Evolutionary conservation across 1,140 invertebrate species (phyloP).

Genomic region (Drosophila malerkotliana): DNA sequence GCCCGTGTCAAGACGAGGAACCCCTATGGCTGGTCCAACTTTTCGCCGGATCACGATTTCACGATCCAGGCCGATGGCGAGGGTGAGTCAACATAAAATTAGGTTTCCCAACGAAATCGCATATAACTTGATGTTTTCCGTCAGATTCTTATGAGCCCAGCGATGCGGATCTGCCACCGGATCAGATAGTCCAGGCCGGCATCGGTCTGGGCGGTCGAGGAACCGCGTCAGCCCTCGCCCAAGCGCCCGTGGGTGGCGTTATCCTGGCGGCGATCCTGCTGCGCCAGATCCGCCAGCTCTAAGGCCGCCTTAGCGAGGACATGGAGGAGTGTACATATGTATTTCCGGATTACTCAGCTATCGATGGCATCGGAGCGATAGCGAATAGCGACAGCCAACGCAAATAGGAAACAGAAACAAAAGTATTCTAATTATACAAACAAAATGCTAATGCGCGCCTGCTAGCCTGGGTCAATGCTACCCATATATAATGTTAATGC

Average conservation of each 20-base stretch:
- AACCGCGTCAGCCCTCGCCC: constrained; percentile 14
- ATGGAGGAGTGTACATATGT: constrained; percentile 50
- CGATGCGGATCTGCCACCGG: constrained; percentile 54
- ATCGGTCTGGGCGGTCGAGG: constrained; percentile 28
- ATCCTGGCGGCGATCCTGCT: constrained; percentile 38
- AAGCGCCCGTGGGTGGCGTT: background rate
- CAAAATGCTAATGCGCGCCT: constrained; percentile 68
- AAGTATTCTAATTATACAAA: constrained; percentile 77
- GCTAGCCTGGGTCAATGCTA: constrained; percentile 64
- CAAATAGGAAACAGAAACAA: constrained; percentile 50
- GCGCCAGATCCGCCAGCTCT: constrained; percentile 27
- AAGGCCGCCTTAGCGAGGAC: constrained; percentile 27
- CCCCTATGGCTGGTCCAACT: constrained; percentile 80
- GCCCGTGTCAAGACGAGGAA: constrained; percentile 76
- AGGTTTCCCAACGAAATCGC: background rate
- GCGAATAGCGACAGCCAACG: constrained; percentile 1
- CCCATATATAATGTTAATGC: constrained; percentile 58
- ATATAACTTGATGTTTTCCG: background rate
- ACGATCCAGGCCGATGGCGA: constrained; percentile 41
- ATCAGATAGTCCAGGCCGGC: constrained; percentile 59
- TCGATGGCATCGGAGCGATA: constrained; percentile 28
- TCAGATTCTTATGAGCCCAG: constrained; percentile 27
- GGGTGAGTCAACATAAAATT: constrained; percentile 24
- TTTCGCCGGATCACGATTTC: constrained; percentile 68
- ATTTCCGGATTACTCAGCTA: constrained; percentile 43